Base-by-base conservation (phyloP, 37 sponge, comb jelly and placozoan genomes). In the Lycopodina hypogea region DNA sequence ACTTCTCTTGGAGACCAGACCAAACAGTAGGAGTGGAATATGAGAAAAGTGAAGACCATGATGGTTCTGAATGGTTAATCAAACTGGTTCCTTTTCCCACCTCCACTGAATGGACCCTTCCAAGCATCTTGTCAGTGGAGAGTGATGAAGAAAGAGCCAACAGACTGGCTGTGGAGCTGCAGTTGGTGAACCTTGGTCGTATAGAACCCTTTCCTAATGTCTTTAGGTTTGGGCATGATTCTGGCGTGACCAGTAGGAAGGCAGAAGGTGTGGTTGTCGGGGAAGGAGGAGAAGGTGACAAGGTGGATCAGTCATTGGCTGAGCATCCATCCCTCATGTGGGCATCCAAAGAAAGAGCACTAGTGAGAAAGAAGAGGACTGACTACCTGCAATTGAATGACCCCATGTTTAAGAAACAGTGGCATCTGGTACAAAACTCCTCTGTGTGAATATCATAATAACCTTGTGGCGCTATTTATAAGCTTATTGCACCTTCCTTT, bases 391-490 rank as follows among this genome's bases (percentile, higher is more conserved):
- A 65, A 23, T 81, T 90, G 62, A 76, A 72, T 28, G 90, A 90
- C 34, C 90, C 90, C 2, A 28, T 32, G 22, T 90, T 85, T 60
- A 1, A 30, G 0, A 50, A 48, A 3, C 90, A 90, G 61, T 90
- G 90, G 90, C 90, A 90, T 48, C 60, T 90, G 79, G 90, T 89
- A 30, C 68, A 80, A 38, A 58, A 64, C n/a, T 45, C 9, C 9
- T 45, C 48, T 24, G 42, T 68, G 51, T 52, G 29, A 34, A 45
- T 15, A 29, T 19, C n/a, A n/a, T n/a, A n/a, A n/a, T n/a, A n/a
- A n/a, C n/a, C n/a, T n/a, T n/a, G n/a, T n/a, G n/a, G n/a, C n/a
- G n/a, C n/a, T n/a, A n/a, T n/a, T n/a, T n/a, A n/a, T n/a, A n/a
- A n/a, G n/a, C n/a, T n/a, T n/a, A n/a, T n/a, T n/a, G n/a, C n/a